Percentiles rank a stretch among this genome's conserved stretches.
phyloP scores from a whole-genome alignment of 2,888 invertebrate genomes.

The Eudasyphora cyanicolor region DNA sequence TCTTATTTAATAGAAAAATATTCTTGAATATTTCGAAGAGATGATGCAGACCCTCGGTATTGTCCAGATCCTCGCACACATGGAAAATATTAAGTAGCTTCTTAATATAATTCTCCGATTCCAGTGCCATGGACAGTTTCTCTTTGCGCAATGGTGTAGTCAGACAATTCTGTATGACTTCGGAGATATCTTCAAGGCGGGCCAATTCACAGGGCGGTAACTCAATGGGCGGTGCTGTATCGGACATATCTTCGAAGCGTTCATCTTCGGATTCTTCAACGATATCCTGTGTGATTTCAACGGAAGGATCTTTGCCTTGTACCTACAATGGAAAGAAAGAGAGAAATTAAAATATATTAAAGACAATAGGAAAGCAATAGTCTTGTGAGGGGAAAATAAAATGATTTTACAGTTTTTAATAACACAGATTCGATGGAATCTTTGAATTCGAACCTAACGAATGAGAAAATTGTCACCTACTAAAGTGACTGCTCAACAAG shows the following conservation, averaged over 20 bases:
- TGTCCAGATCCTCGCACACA: conserved; percentile 98
- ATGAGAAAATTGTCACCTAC: too few species aligned
- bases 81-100: conserved; percentile 97
- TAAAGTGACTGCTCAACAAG: too few species aligned
- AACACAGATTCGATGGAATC: too few species aligned
- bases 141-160: conserved; percentile 95
- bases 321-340: conserved; percentile 82
- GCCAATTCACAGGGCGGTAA: conserved; percentile 97
- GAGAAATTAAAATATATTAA: neutral
- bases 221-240: conserved; percentile 95
- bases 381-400: too few species aligned
- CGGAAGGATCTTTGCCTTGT: conserved; percentile 99
- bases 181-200: conserved; percentile 96
- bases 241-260: conserved; percentile 97
- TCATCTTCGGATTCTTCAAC: conserved; percentile 98
- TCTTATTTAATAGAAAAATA: conserved; percentile 98
- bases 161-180: conserved; percentile 92
- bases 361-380: too few species aligned
- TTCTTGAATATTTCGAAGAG: conserved; percentile 99
- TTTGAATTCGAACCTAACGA: too few species aligned
- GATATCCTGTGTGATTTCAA: conserved; percentile 98
- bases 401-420: too few species aligned
- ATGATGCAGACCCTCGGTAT: conserved; percentile 95
- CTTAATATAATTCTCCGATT: conserved; percentile 96
- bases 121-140: conserved; percentile 94